Evolutionary conservation across 2,797 vertebrate species (phyloP).

Genomic region (Centroberyx gerrardi): DNA sequence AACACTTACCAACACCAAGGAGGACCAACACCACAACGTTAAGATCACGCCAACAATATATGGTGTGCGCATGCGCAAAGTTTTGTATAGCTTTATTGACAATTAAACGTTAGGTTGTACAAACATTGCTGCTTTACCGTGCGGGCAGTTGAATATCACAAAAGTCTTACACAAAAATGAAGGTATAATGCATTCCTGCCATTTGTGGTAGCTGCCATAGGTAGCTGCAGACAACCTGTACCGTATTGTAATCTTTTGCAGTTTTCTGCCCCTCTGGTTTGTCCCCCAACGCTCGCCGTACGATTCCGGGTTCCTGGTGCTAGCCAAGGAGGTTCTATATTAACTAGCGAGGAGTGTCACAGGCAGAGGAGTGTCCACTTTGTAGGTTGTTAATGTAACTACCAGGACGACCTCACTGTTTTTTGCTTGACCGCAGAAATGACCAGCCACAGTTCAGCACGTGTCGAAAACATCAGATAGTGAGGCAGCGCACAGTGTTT

Average conservation of each 20-base stretch:
- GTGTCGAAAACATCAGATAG: constrained; percentile 9
- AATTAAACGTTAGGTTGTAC: not conserved
- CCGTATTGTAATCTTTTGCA: too few species aligned
- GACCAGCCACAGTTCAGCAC: constrained; percentile 8
- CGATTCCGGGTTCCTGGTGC: not conserved
- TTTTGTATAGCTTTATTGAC: constrained; percentile 61
- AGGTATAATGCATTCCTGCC: constrained; percentile 14
- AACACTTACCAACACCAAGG: constrained; percentile 61
- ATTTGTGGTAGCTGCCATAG: not conserved
- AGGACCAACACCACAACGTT: constrained; percentile 57
- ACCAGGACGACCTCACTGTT: not conserved
- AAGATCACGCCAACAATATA: constrained; percentile 39
- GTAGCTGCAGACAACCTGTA: too few species aligned
- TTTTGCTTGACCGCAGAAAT: constrained; percentile 26
- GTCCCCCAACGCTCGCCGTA: constrained; percentile 41
- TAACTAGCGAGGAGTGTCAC: constrained; percentile 40
- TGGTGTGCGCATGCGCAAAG: constrained; percentile 59
- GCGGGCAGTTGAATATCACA: too few species aligned
- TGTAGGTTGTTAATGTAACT: constrained; percentile 8
- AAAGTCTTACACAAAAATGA: too few species aligned
- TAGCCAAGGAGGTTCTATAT: too few species aligned
- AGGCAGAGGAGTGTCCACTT: constrained; percentile 3
- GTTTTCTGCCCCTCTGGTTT: constrained; percentile 7
- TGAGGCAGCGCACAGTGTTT: not conserved
- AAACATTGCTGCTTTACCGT: not conserved